These are phyloP conservation scores for Drosophila incognita DNA, from an alignment of 2,888 invertebrate genomes.

Conservation along the genomic window DNA sequence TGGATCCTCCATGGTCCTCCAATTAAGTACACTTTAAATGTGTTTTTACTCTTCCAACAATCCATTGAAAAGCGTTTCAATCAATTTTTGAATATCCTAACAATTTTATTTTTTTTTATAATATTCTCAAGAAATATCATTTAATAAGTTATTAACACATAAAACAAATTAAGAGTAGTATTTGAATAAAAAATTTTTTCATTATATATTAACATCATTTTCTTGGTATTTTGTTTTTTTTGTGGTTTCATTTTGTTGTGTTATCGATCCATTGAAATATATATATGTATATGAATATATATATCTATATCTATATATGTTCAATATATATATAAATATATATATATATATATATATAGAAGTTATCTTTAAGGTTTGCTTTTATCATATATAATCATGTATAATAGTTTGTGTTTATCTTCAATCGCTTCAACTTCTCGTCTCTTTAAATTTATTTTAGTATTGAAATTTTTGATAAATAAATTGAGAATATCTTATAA, in stretches of 20 bases:
- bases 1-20: background rate
- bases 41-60: background rate
- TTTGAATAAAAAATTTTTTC: constrained; percentile 79
- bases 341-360: constrained; percentile 20
- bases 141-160: constrained; percentile 81
- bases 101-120: constrained; percentile 71
- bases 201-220: constrained; percentile 69
- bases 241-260: constrained; percentile 37
- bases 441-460: constrained; percentile 8
- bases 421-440: constrained; percentile 25
- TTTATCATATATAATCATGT: constrained; percentile 28
- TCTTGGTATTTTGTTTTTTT: constrained; percentile 30
- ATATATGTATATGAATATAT: constrained; percentile 58
- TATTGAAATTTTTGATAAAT: constrained; percentile 50
- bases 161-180: constrained; percentile 81
- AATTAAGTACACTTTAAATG: background rate
- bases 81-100: constrained; percentile 74
- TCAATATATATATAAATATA: constrained; percentile 39
- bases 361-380: constrained; percentile 34
- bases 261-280: constrained; percentile 79
- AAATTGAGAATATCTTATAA: constrained; percentile 76
- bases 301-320: constrained; percentile 28
- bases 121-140: constrained; percentile 79
- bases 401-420: constrained; percentile 51
- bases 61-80: constrained; percentile 3